phyloP scores from a whole-genome alignment of 2,113 vertebrate genomes.

The Vulpes lagopus region DNA sequence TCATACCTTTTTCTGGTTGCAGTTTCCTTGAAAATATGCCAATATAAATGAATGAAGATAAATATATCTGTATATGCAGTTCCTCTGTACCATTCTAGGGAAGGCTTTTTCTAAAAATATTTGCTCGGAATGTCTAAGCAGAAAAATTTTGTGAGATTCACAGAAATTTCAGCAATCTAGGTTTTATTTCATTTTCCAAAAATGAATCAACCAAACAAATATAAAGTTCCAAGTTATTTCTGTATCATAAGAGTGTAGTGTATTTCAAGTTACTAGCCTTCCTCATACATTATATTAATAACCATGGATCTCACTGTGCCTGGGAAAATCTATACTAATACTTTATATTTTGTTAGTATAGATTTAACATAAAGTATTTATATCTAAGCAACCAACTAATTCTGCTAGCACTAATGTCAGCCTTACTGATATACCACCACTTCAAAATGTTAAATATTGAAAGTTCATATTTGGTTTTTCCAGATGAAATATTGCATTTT shows the following conservation, averaged over 20 bases:
- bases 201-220: constrained; percentile 34
- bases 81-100: neutral
- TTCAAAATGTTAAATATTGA: neutral
- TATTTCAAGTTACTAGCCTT: constrained; percentile 4
- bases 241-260: neutral
- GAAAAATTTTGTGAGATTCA: constrained; percentile 3
- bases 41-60: constrained; percentile 51
- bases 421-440: neutral
- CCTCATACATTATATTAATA: neutral
- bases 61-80: neutral
- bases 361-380: neutral
- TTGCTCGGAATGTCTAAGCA: constrained; percentile 53
- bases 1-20: constrained; percentile 40
- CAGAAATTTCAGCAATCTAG: constrained; percentile 14
- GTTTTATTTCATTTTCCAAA: constrained; percentile 22
- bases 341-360: neutral
- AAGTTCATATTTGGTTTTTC: constrained; percentile 59
- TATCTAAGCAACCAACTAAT: neutral
- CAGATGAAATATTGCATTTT: constrained; percentile 50
- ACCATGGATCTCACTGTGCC: neutral
- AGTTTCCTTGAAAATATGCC: constrained; percentile 61
- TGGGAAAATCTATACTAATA: constrained; percentile 30
- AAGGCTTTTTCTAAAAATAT: constrained; percentile 53
- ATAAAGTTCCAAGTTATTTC: neutral
- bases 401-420: neutral